Percentiles rank a stretch among this genome's conserved stretches.
Evolutionary conservation across 2,888 invertebrate species (phyloP).

Genomic region (Eupithecia tripunctaria): DNA sequence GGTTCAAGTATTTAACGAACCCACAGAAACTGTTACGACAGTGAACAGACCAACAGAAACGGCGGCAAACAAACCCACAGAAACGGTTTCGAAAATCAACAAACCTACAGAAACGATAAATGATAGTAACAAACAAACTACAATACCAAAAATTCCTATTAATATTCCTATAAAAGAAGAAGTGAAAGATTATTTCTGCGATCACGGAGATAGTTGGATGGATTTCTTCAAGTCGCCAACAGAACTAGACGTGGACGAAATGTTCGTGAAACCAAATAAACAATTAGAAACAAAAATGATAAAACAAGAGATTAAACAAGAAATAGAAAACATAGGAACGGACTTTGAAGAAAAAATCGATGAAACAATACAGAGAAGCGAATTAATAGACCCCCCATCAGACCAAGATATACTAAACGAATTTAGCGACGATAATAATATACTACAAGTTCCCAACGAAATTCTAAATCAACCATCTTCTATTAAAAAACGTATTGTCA

Average conservation of each 20-base stretch:
- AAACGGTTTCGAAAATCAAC: background rate
- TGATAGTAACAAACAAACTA: background rate
- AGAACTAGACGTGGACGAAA: slow-evolving; percentile 74
- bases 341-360: slow-evolving; percentile 35
- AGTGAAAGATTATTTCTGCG: slow-evolving; percentile 15
- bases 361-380: background rate
- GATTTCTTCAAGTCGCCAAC: slow-evolving; percentile 74
- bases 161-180: slow-evolving; percentile 11
- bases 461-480: slow-evolving; percentile 55
- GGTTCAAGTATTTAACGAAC: background rate
- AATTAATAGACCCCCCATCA: background rate
- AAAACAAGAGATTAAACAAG: slow-evolving; percentile 36
- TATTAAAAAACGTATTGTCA: slow-evolving; percentile 71
- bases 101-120: background rate
- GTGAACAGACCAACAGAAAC: background rate
- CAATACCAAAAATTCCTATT: slow-evolving; percentile 3
- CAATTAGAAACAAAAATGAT: slow-evolving; percentile 46
- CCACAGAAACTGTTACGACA: background rate
- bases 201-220: slow-evolving; percentile 59
- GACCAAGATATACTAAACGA: background rate
- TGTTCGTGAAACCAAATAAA: slow-evolving; percentile 71
- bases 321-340: slow-evolving; percentile 18
- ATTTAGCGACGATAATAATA: slow-evolving; percentile 19
- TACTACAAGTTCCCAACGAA: slow-evolving; percentile 55
- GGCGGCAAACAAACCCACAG: background rate